Base-by-base conservation (phyloP, 2,888 invertebrate species). In the Hirtodrosophila histrioides region DNA sequence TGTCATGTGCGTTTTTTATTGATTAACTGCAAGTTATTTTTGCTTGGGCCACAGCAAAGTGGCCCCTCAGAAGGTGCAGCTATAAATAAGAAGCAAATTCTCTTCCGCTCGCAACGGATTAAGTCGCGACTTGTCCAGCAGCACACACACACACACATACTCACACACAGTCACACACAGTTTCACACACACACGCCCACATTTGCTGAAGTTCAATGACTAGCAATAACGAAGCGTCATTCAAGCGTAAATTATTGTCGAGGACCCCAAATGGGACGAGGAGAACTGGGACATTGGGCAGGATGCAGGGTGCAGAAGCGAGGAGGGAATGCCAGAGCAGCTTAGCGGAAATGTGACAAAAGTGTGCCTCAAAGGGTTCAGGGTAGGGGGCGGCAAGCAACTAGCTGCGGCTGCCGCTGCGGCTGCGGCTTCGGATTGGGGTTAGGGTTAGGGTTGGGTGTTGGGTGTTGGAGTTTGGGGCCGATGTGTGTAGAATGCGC, bases 141-240 rank as follows among this genome's bases (percentile, higher is more conserved):
- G 27, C 23, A 45, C 12, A 45, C 33, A 55, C 35, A 27, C 37
- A 24, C 50, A 68, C 36, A 55, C 44, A 45, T 11, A 24, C 9
- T 24, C 23, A 29, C 33, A 45, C 41, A 55, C 10, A 44, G 31
- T 48, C 12, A 36, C n/a, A 33, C 35, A 40, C 31, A 23, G 29
- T 49, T 12, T 49, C 29, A 36, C 7, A 45, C 12, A 11, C 33
- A 27, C 24, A 29, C 48, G 31, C 8, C 12, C 5, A 39, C 6
- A 36, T 65, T 75, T 63, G 61, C 65, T 78, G 54, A 87, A 83
- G 87, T 87, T 81, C 82, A 87, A 82, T 84, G 87, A 87, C 87
- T 83, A 87, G 66, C 75, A 70, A 78, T 71, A 78, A 69, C 65
- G 69, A 51, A 69, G 68, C 75, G 58, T 60, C 63, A 87, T 70